Conservation (phyloP, 2,888 invertebrate species). For the Rotaria magnacalcarata region DNA sequence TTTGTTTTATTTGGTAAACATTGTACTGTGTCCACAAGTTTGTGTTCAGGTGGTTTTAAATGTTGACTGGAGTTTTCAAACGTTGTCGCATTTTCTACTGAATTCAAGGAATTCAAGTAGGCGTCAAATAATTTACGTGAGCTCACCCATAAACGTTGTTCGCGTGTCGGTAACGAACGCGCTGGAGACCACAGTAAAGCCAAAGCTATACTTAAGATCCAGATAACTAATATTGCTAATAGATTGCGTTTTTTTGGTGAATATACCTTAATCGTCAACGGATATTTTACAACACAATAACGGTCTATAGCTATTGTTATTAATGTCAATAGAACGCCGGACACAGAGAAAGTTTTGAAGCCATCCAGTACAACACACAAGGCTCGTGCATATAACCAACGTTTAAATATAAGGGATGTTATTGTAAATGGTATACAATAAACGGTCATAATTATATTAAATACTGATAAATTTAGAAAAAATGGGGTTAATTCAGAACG, state of each 20-base stretch:
- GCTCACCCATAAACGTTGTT: conserved; percentile 21
- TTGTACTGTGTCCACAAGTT: neutral
- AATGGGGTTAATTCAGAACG: conserved; percentile 14
- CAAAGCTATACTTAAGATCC: neutral
- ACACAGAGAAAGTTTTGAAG: conserved; percentile 9
- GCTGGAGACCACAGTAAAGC: conserved; percentile 4
- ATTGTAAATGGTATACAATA: conserved; percentile 40
- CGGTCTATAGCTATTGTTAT: conserved; percentile 33
- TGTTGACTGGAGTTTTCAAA: neutral
- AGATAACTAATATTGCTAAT: neutral
- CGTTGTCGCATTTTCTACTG: neutral
- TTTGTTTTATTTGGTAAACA: neutral
- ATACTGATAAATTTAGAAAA: conserved; percentile 22
- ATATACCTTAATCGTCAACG: neutral
- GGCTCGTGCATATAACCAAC: neutral
- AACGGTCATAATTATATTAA: conserved; percentile 28
- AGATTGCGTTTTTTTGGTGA: neutral
- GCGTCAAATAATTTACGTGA: neutral
- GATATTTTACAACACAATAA: conserved; percentile 32
- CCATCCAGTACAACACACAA: neutral
- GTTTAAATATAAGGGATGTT: neutral
- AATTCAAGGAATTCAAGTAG: neutral
- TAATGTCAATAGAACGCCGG: neutral
- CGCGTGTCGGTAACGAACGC: neutral
- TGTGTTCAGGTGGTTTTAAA: neutral